These are phyloP conservation scores for Baronia brevicornis DNA, from an alignment of 2,888 invertebrate species.

Conservation along the genomic window DNA sequence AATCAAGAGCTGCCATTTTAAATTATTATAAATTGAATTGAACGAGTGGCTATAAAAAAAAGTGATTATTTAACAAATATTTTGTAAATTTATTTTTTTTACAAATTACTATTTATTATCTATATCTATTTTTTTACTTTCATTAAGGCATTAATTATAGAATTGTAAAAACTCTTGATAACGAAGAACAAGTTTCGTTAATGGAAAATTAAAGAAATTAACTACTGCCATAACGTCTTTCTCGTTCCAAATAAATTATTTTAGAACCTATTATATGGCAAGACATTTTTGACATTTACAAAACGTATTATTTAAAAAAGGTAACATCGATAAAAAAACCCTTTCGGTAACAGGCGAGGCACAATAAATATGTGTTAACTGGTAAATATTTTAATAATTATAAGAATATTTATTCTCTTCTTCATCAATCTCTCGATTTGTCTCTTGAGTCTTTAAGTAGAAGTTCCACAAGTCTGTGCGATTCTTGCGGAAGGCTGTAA, in stretches of 20 bases:
- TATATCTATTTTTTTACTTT: too few species aligned
- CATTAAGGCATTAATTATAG: too few species aligned
- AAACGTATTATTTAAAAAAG: slow-evolving; percentile 1
- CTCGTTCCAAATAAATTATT: slow-evolving; percentile 5
- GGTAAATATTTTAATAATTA: slow-evolving; percentile 1
- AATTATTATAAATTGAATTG: slow-evolving; percentile 5
- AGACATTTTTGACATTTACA: slow-evolving; percentile 1
- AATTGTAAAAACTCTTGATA: too few species aligned
- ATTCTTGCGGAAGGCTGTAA: slow-evolving; percentile 12
- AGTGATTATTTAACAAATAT: too few species aligned
- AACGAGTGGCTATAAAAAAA: slow-evolving; percentile 1
- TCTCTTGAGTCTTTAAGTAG: slow-evolving; percentile 38
- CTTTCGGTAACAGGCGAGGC: slow-evolving; percentile 9
- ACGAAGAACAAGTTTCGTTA: too few species aligned
- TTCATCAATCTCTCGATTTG: slow-evolving; percentile 18
- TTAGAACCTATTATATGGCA: slow-evolving; percentile 6
- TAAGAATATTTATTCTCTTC: background rate
- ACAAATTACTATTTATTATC: too few species aligned
- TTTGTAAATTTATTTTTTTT: too few species aligned
- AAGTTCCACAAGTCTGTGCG: slow-evolving; percentile 27
- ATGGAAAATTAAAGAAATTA: slow-evolving; percentile 11
- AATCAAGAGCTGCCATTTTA: slow-evolving; percentile 15
- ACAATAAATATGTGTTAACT: slow-evolving; percentile 2
- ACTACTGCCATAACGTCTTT: slow-evolving; percentile 11
- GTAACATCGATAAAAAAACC: slow-evolving; percentile 7